phyloP scores from a whole-genome alignment of 2,888 invertebrate species.

The Uloborus plumipes region DNA sequence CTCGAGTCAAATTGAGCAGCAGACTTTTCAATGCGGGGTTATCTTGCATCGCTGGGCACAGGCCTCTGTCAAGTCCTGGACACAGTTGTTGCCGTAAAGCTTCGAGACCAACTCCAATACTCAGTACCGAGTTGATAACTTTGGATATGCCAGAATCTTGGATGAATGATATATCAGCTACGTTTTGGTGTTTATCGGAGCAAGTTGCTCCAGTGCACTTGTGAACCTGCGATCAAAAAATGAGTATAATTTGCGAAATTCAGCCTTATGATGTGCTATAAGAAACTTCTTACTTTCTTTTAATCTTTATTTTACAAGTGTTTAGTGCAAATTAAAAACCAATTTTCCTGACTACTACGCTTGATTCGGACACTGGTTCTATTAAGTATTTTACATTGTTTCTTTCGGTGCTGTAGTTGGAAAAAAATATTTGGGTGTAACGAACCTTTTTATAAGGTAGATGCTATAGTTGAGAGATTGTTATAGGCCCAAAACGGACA shows the following conservation, averaged over 20 bases:
- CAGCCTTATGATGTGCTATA: too few species aligned
- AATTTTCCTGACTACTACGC: too few species aligned
- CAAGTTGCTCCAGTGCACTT: slow-evolving; percentile 69
- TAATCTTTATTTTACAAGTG: too few species aligned
- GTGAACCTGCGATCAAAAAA: slow-evolving; percentile 66
- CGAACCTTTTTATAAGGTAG: too few species aligned
- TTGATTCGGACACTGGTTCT: too few species aligned
- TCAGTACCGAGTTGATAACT: slow-evolving; percentile 72
- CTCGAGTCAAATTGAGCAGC: slow-evolving; percentile 39
- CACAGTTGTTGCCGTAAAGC: slow-evolving; percentile 69
- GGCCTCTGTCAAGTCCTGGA: slow-evolving; percentile 65
- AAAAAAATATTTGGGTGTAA: too few species aligned
- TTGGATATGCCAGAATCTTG: slow-evolving; percentile 69
- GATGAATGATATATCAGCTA: slow-evolving; percentile 37
- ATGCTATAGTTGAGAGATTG: too few species aligned
- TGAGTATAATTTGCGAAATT: background rate
- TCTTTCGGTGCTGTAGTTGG: too few species aligned
- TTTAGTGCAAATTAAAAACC: too few species aligned
- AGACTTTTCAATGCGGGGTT: slow-evolving; percentile 27
- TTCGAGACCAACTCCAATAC: slow-evolving; percentile 71
- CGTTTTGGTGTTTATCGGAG: slow-evolving; percentile 26
- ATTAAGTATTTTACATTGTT: too few species aligned
- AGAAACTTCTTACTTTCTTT: too few species aligned
- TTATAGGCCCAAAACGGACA: too few species aligned
- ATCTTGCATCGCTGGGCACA: slow-evolving; percentile 59